Conservation (phyloP, 2,888 invertebrate genomes). For the Nymphalis polychloros region DNA sequence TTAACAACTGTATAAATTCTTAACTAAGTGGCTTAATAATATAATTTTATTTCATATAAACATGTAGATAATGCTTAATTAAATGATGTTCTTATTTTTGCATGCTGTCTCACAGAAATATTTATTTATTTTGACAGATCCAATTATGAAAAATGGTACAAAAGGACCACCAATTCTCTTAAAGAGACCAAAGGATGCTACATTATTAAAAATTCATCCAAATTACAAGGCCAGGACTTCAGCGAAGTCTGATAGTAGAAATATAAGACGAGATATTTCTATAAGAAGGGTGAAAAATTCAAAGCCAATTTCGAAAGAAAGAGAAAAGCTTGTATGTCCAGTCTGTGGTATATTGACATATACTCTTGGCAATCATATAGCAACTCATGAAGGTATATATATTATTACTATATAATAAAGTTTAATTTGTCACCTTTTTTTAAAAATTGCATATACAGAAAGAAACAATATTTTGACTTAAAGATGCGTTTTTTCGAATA, state of each 20-base stretch:
- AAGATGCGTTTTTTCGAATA: too few relatives aligned
- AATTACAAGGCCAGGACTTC: slow-evolving; percentile 53
- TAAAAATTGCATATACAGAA: too few relatives aligned
- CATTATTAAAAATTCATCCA: slow-evolving; percentile 65
- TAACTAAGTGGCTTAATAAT: too few relatives aligned
- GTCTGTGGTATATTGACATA: slow-evolving; percentile 77
- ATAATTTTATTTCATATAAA: too few relatives aligned
- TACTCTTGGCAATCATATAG: slow-evolving; percentile 73
- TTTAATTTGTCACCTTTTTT: too few relatives aligned
- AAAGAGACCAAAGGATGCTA: slow-evolving; percentile 74
- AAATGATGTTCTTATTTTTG: too few relatives aligned
- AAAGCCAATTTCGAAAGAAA: slow-evolving; percentile 56
- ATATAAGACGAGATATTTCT: slow-evolving; percentile 54
- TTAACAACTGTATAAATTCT: too few relatives aligned
- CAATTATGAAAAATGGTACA: slow-evolving; percentile 71
- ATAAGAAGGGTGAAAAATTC: slow-evolving; percentile 53
- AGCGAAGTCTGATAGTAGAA: slow-evolving; percentile 42
- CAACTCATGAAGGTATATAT: slow-evolving; percentile 72
- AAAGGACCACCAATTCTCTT: slow-evolving; percentile 71
- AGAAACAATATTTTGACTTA: too few relatives aligned
- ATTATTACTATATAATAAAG: background rate
- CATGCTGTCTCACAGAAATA: too few relatives aligned
- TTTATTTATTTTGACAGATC: slow-evolving; percentile 54
- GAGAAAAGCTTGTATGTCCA: slow-evolving; percentile 76
- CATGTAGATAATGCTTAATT: too few relatives aligned